These are phyloP conservation scores for Morone saxatilis DNA, from an alignment of 2,113 vertebrate genomes.

Conservation along the genomic window DNA sequence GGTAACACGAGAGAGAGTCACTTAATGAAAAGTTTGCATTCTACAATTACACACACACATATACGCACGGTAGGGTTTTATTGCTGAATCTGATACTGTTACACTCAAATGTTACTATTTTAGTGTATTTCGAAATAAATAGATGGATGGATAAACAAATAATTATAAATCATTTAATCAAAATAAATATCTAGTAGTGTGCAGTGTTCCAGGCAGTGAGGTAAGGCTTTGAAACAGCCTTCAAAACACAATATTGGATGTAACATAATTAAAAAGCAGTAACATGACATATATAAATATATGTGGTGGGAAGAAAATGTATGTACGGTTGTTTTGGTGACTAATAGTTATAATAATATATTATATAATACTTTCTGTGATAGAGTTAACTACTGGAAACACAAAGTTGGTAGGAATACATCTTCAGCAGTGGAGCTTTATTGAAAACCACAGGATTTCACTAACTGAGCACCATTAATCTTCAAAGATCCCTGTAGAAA, in stretches of 20 bases:
- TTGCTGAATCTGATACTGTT: not conserved
- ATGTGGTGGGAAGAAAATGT: not conserved
- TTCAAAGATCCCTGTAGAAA: not conserved
- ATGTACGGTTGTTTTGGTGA: not conserved
- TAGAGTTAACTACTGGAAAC: not conserved
- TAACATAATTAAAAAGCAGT: not conserved
- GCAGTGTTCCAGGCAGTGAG: too few species aligned
- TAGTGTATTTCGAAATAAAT: too few species aligned
- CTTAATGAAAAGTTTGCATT: not conserved
- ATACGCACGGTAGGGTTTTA: not conserved
- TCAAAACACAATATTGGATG: not conserved
- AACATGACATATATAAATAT: not conserved
- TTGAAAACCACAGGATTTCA: not conserved
- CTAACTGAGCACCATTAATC: not conserved
- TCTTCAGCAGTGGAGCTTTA: not conserved
- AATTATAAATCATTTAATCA: not conserved
- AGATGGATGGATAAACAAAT: too few species aligned
- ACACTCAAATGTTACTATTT: too few species aligned
- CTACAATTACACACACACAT: not conserved
- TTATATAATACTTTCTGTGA: not conserved
- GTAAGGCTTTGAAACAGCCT: not conserved
- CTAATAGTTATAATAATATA: not conserved
- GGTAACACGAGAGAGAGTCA: not conserved
- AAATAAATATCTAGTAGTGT: not conserved
- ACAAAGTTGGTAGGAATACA: not conserved